Conservation (phyloP, 2,797 vertebrate genomes). For the Bucorvus abyssinicus region DNA sequence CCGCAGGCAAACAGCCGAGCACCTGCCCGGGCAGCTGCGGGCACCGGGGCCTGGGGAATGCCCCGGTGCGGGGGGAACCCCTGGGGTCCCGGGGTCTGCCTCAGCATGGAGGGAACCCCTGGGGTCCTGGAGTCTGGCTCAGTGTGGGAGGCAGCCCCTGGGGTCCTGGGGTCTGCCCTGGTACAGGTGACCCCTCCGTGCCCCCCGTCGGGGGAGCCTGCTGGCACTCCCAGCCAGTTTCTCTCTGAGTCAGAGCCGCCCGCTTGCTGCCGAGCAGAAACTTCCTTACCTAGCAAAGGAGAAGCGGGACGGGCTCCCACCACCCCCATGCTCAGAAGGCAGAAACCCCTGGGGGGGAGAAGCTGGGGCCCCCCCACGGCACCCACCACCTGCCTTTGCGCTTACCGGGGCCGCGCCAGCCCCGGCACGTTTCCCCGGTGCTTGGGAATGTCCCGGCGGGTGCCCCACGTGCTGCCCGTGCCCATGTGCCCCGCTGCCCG, state of each 20-base stretch:
- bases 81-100: neutral
- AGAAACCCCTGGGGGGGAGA: neutral
- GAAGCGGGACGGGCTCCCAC: neutral
- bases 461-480: fast-evolving
- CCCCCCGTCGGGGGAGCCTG: neutral
- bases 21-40: conserved; percentile 28
- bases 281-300: neutral
- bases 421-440: fast-evolving
- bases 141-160: neutral
- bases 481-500: neutral
- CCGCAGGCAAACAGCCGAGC: neutral
- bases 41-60: neutral
- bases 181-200: neutral
- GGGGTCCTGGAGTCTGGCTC: neutral
- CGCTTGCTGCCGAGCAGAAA: neutral
- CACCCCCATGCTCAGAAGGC: neutral
- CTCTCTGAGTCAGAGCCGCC: conserved; percentile 26
- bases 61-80: neutral
- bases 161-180: fast-evolving
- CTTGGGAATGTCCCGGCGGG: neutral
- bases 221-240: neutral
- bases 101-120: fast-evolving
- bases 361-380: fast-evolving
- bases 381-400: fast-evolving
- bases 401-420: fast-evolving